phyloP scores from a whole-genome alignment of 2,888 invertebrate species.

The Pseudanteris insignis region DNA sequence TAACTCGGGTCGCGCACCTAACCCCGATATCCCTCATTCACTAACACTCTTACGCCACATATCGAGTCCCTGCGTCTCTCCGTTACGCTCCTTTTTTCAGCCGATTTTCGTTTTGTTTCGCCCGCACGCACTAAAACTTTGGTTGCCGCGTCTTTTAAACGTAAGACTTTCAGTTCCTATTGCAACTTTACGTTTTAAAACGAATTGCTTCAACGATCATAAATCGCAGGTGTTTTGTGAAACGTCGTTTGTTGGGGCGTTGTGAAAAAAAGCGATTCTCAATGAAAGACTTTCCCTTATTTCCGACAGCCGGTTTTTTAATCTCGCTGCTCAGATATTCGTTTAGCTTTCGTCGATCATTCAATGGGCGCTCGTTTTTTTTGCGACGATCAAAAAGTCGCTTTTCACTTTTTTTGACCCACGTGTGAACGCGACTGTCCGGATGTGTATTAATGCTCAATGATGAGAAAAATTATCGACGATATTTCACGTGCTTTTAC shows the following conservation, averaged over 20 bases:
- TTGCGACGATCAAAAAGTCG: slow-evolving; percentile 4
- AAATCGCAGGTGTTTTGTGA: slow-evolving; percentile 41
- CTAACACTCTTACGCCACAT: too few relatives aligned
- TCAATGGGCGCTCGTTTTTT: slow-evolving; percentile 18
- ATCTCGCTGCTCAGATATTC: too few relatives aligned
- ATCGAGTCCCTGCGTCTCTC: too few relatives aligned
- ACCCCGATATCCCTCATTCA: too few relatives aligned
- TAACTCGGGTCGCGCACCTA: slow-evolving; percentile 17
- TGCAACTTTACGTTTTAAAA: slow-evolving; percentile 43
- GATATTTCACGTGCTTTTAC: too few relatives aligned
- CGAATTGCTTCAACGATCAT: slow-evolving; percentile 34
- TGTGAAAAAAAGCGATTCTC: slow-evolving; percentile 17
- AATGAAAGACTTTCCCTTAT: slow-evolving; percentile 30
- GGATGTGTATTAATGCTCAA: slow-evolving; percentile 1
- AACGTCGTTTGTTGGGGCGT: slow-evolving; percentile 13
- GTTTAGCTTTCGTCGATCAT: too few relatives aligned
- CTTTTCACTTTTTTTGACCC: not conserved
- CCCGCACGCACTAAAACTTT: slow-evolving; percentile 22
- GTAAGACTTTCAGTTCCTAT: too few relatives aligned
- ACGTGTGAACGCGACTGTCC: slow-evolving; percentile 35
- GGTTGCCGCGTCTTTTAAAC: slow-evolving; percentile 33
- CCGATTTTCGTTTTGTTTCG: slow-evolving; percentile 9
- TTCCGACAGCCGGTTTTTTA: not conserved
- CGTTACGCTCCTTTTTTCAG: too few relatives aligned
- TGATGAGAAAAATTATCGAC: slow-evolving; percentile 8